Percentiles rank a stretch among this genome's conserved stretches.
phyloP scores from a whole-genome alignment of 2,113 vertebrate species.

The Lanius ludovicianus region DNA sequence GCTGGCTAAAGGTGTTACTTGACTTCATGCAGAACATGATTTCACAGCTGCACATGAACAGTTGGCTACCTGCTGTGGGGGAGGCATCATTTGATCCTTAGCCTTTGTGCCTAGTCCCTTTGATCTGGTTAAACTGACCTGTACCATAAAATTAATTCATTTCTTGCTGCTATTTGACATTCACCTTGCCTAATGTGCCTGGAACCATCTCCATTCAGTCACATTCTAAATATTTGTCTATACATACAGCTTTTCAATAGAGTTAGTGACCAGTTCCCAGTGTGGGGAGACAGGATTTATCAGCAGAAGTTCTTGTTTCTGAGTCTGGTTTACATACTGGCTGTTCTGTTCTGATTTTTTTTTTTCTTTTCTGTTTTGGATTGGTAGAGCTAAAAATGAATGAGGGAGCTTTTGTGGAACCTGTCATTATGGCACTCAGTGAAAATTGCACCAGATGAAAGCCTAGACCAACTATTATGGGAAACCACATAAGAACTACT shows the following conservation, averaged over 20 bases:
- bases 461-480: not conserved
- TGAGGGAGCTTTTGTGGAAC: not conserved
- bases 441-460: slow-evolving; percentile 43
- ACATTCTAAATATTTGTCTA: not conserved
- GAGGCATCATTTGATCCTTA: not conserved
- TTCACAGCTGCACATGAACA: not conserved
- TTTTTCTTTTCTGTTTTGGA: not conserved
- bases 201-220: not conserved
- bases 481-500: slow-evolving; percentile 39
- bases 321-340: not conserved
- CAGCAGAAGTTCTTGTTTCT: not conserved
- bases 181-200: not conserved
- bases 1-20: not conserved
- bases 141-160: not conserved
- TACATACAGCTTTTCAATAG: not conserved
- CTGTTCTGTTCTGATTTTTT: not conserved
- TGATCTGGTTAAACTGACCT: slow-evolving; percentile 13
- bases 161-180: not conserved
- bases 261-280: not conserved
- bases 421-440: slow-evolving; percentile 7
- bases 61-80: not conserved
- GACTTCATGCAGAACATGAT: not conserved
- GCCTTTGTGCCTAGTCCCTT: not conserved
- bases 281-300: not conserved
- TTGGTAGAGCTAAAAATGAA: slow-evolving; percentile 38